Percentiles rank a stretch among this genome's conserved stretches.
Evolutionary conservation across 2,797 vertebrate genomes (phyloP).

Genomic region (Pagetopsis macropterus): DNA sequence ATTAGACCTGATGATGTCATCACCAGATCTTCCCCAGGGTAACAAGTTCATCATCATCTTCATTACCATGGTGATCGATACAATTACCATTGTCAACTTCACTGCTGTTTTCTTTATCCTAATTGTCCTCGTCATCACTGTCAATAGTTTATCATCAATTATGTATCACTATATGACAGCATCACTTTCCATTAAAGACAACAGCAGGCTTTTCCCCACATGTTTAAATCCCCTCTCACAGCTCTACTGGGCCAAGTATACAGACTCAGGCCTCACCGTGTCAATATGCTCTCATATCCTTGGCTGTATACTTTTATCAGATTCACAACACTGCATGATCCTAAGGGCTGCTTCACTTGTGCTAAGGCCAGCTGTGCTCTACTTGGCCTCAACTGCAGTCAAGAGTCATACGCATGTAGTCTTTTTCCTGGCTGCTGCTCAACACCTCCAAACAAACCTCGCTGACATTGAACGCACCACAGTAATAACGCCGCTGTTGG

Average conservation of each 20-base stretch:
- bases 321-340: slow-evolving; percentile 11
- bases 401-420: slow-evolving; percentile 54
- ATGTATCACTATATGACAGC: slow-evolving; percentile 12
- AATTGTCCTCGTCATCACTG: background rate
- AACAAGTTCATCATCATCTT: slow-evolving; percentile 41
- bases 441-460: slow-evolving; percentile 25
- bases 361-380: slow-evolving; percentile 57
- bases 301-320: background rate
- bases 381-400: slow-evolving; percentile 69
- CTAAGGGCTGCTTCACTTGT: slow-evolving; percentile 6
- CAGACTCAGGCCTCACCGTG: slow-evolving; percentile 38
- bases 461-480: slow-evolving; percentile 22
- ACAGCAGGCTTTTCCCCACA: slow-evolving; percentile 11
- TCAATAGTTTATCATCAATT: background rate
- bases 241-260: slow-evolving; percentile 6
- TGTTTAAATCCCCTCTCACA: slow-evolving; percentile 14
- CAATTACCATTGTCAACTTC: slow-evolving; percentile 4
- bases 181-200: slow-evolving; percentile 2
- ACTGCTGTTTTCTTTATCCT: background rate
- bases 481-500: background rate
- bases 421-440: slow-evolving; percentile 20
- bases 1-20: slow-evolving; percentile 72
- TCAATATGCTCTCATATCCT: background rate
- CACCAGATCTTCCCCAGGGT: slow-evolving; percentile 37
- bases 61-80: background rate